Percentiles rank a stretch among this genome's conserved stretches.
Conservation (phyloP, 2,113 vertebrate species). For the Donacobius atricapilla region DNA sequence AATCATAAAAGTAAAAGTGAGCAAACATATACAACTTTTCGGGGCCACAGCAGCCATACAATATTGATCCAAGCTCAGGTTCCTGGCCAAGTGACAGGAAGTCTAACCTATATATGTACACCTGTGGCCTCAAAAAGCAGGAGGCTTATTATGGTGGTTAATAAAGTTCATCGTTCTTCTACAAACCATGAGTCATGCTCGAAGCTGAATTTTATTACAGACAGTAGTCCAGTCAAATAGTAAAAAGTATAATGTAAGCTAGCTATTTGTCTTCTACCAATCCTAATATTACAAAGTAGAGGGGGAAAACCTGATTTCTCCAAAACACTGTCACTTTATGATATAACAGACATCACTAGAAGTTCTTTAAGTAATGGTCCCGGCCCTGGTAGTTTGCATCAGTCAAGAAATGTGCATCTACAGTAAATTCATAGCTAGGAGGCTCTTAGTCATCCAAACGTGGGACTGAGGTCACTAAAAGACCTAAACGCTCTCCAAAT, state of each 20-base stretch:
- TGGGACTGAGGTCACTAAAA: background rate
- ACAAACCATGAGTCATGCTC: conserved; percentile 20
- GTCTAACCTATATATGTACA: background rate
- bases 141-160: background rate
- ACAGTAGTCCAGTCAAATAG: conserved; percentile 13
- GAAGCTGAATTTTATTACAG: conserved; percentile 35
- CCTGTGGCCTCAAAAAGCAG: background rate
- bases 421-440: background rate
- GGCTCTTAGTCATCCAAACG: rapidly evolving
- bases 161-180: background rate
- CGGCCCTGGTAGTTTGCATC: background rate
- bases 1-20: background rate
- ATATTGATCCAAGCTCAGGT: background rate
- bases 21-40: background rate
- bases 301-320: background rate
- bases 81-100: background rate
- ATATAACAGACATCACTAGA: background rate
- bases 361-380: background rate
- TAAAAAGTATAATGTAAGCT: background rate
- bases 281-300: background rate
- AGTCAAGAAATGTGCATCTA: background rate
- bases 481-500: background rate
- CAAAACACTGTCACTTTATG: background rate
- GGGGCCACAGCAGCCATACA: background rate
- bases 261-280: background rate